A percentile compares a stretch with the other conserved stretches of the same genome.
Conservation (phyloP, 2,113 vertebrate genomes). For the Gallinago paraguaiae region DNA sequence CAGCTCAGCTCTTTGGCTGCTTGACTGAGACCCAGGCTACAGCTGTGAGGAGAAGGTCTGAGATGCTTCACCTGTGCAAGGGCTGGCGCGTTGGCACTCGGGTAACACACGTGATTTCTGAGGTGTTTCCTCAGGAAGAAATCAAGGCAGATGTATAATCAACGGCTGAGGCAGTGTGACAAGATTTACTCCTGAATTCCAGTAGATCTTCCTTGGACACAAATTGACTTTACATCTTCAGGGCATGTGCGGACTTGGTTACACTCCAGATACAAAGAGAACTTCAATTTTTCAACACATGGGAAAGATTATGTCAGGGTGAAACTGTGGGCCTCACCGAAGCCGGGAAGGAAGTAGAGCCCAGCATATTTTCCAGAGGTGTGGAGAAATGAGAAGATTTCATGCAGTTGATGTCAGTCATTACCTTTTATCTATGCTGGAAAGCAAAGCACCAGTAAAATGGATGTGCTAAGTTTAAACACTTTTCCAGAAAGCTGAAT, state of each 20-base stretch:
- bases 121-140: not conserved
- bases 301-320: conserved; percentile 59
- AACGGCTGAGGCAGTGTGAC: not conserved
- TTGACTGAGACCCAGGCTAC: not conserved
- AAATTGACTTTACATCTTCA: not conserved
- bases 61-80: not conserved
- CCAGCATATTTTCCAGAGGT: conserved; percentile 56
- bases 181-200: not conserved
- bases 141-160: not conserved
- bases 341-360: conserved; percentile 55
- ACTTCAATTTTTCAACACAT: conserved; percentile 34
- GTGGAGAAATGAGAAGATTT: conserved; percentile 3
- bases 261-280: conserved; percentile 6
- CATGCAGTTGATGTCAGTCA: not conserved
- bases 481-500: conserved; percentile 48
- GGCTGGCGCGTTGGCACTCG: not conserved
- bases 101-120: not conserved
- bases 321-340: conserved; percentile 26
- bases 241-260: not conserved
- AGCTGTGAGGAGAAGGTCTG: accelerated
- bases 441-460: conserved; percentile 39
- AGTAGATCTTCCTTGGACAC: not conserved
- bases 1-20: not conserved
- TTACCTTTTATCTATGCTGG: conserved; percentile 53
- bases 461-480: conserved; percentile 57